Base-by-base conservation (phyloP, 2,113 vertebrate genomes). In the Oceanodroma tethys region DNA sequence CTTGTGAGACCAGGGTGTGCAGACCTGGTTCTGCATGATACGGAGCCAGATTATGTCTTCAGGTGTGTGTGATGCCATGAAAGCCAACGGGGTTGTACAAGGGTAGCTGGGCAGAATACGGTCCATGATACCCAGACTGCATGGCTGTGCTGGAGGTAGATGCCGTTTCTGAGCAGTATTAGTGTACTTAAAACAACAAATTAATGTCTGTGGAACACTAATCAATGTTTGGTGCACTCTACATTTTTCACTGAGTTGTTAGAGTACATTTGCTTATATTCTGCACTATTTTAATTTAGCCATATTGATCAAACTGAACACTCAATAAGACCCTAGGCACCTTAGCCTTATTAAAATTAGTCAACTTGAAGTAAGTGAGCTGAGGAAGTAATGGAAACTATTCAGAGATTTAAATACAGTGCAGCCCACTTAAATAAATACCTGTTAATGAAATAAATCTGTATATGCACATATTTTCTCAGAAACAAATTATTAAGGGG, bases 321-420 rank as follows among this genome's bases (percentile, higher is more conserved):
- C 97, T 98, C 98, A 98, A 98, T 98, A 98, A 98, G 98, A 98
- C 98, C 98, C 96, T 97, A 98, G 98, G 97, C 98, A 98, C 97
- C 98, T 98, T 94, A 96, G 97, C 96, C 98, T 98, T 98, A 98
- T 98, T 98, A 98, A 98, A 98, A 98, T 98, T 98, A 98, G 98
- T 98, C 98, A 98, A 98, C 98, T 98, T 97, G 98, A 98, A 98
- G 98, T 98, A 95, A 98, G 97, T 80, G 96, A 98, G 94, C 97
- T 91, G 95, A 98, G 95, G 94, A 98, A 98, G 97, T 98, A 98
- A 98, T 98, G 97, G 97, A 98, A 98, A 98, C 96, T 98, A 98
- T 98, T 98, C 94, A 85, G 96, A 98, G 97, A 98, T 97, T 98
- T 98, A 98, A 98, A 98, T 98, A 98, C 96, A 97, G 97, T 90